Conservation (phyloP, 1,140 invertebrate genomes). For the Euschistus heros region DNA sequence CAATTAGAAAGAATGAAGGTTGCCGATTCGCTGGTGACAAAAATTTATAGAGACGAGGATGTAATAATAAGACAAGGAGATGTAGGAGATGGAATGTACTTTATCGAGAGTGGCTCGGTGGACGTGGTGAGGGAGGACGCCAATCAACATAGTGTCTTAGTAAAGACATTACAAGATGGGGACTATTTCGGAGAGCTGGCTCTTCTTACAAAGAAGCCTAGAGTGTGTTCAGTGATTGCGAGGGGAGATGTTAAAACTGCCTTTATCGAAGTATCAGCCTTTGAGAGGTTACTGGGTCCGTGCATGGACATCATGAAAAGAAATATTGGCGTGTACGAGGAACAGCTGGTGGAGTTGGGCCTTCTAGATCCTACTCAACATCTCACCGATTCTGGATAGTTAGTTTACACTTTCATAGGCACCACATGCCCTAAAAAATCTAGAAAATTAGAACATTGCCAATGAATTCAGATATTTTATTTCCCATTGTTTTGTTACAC, state of each 20-base stretch:
- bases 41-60: constrained; percentile 58
- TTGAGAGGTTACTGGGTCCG: constrained; percentile 90
- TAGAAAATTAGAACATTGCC: no score
- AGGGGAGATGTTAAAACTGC: constrained; percentile 71
- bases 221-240: constrained; percentile 86
- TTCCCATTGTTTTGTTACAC: no score
- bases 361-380: no score
- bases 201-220: constrained; percentile 88
- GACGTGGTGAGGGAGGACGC: constrained; percentile 66
- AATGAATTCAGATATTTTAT: no score
- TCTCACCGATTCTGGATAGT: no score
- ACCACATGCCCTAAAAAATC: no score
- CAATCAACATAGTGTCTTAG: constrained; percentile 38
- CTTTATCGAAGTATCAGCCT: constrained; percentile 93
- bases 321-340: constrained; percentile 93
- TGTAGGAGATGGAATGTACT: constrained; percentile 93
- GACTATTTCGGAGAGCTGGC: constrained; percentile 94
- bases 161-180: constrained; percentile 55
- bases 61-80: constrained; percentile 88
- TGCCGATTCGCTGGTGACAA: constrained; percentile 80
- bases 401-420: no score
- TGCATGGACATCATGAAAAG: constrained; percentile 98
- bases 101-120: constrained; percentile 82
- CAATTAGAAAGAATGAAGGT: constrained; percentile 90
- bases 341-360: background rate